phyloP scores from a whole-genome alignment of 2,113 vertebrate genomes.

The Marmota monax region DNA sequence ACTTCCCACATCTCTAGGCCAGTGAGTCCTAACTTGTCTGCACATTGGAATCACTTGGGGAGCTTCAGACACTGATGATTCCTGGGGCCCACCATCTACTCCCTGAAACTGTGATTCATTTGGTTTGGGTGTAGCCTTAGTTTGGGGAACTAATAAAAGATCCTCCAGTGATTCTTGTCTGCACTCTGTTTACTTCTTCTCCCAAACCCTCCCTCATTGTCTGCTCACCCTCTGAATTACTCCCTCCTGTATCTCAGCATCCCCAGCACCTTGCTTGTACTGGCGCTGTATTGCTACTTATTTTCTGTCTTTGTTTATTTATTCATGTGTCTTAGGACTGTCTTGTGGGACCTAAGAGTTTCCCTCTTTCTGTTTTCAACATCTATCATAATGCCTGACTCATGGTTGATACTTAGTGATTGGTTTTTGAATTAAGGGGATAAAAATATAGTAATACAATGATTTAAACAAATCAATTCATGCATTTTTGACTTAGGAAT shows the following conservation, averaged over 20 bases:
- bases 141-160: neutral
- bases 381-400: slow-evolving; percentile 3
- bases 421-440: slow-evolving; percentile 67
- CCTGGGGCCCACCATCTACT: neutral
- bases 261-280: neutral
- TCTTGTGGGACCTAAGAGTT: neutral
- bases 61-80: neutral
- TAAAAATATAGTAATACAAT: slow-evolving; percentile 25
- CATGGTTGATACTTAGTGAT: neutral
- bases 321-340: neutral
- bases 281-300: neutral
- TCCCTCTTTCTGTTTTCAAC: neutral
- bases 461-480: slow-evolving; percentile 47
- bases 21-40: neutral
- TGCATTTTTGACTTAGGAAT: slow-evolving; percentile 54
- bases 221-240: neutral
- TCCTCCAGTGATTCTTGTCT: neutral
- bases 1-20: neutral
- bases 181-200: neutral
- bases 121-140: neutral
- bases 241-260: neutral
- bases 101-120: neutral
- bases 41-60: neutral
- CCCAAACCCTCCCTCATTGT: neutral
- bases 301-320: neutral